These are phyloP conservation scores for Drosophila erecta DNA, from an alignment of 1,140 invertebrate species.

Conservation along the genomic window DNA sequence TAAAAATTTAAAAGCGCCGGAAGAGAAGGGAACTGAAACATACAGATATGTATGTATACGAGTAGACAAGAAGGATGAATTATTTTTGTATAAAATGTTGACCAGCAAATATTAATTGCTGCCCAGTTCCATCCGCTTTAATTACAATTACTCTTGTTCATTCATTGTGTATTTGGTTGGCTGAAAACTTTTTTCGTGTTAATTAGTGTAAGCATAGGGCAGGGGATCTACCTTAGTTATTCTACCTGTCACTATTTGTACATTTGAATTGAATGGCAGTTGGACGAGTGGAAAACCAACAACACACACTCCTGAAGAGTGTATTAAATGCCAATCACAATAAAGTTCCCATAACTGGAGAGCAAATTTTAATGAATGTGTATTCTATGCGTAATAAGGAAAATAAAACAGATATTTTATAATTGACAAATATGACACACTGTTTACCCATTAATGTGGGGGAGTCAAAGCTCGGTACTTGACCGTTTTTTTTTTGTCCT, in stretches of 20 bases:
- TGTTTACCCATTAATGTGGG: slow-evolving; percentile 5
- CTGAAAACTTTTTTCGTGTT: slow-evolving; percentile 43
- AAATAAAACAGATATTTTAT: slow-evolving; percentile 26
- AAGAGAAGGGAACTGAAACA: not conserved
- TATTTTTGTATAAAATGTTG: slow-evolving; percentile 41
- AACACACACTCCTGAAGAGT: slow-evolving; percentile 20
- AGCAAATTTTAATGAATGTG: slow-evolving; percentile 12
- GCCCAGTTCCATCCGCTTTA: slow-evolving; percentile 18
- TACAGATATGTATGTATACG: not conserved
- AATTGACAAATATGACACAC: slow-evolving; percentile 25
- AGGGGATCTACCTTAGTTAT: not conserved
- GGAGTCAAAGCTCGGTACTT: not conserved
- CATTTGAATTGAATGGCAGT: slow-evolving; percentile 33
- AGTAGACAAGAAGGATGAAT: slow-evolving; percentile 24
- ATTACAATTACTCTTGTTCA: slow-evolving; percentile 33
- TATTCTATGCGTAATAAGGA: slow-evolving; percentile 30
- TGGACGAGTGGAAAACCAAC: slow-evolving; percentile 33
- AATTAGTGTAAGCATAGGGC: slow-evolving; percentile 36
- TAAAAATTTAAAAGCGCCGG: slow-evolving; percentile 6
- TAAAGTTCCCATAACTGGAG: slow-evolving; percentile 14
- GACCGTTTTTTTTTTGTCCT: slow-evolving; percentile 2
- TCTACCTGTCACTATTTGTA: slow-evolving; percentile 23
- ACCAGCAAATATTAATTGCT: slow-evolving; percentile 41
- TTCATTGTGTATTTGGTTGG: slow-evolving; percentile 7
- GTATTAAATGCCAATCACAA: slow-evolving; percentile 30